Evolutionary conservation across 1,140 invertebrate species (phyloP).

Genomic region (Aphelenchoides besseyi): DNA sequence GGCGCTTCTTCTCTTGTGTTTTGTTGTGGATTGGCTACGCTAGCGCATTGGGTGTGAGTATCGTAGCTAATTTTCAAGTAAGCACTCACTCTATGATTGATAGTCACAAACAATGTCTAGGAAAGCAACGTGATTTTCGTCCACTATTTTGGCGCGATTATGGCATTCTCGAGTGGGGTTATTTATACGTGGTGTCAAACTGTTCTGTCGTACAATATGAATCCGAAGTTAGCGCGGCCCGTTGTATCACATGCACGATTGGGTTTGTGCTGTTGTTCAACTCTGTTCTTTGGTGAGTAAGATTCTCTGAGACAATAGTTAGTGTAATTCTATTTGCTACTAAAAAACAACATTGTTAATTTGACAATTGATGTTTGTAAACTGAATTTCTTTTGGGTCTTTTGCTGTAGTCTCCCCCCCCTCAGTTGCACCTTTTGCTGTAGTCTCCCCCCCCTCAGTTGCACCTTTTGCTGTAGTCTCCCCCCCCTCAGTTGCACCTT

Average conservation of each 20-base stretch:
- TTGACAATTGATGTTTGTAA: too few relatives aligned
- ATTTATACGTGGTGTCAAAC: constrained; percentile 59
- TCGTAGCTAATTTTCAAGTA: constrained; percentile 66
- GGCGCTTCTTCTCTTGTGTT: constrained; percentile 37
- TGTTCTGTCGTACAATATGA: constrained; percentile 62
- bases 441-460: too few relatives aligned
- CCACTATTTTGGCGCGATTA: constrained; percentile 62
- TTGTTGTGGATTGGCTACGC: constrained; percentile 59
- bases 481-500: too few relatives aligned
- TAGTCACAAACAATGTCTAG: constrained; percentile 59
- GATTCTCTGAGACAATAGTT: too few relatives aligned
- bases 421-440: too few relatives aligned
- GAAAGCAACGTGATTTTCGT: constrained; percentile 63
- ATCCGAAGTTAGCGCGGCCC: constrained; percentile 58
- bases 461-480: too few relatives aligned
- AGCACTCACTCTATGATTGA: too few relatives aligned
- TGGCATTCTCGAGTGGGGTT: constrained; percentile 62
- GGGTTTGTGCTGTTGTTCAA: constrained; percentile 50
- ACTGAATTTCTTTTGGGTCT: too few relatives aligned
- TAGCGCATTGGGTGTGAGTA: constrained; percentile 64
- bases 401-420: too few relatives aligned
- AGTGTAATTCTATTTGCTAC: too few relatives aligned
- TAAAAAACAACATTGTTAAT: too few relatives aligned
- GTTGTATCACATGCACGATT: constrained; percentile 59
- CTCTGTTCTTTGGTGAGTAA: constrained; percentile 51